Conservation (phyloP, 1,140 invertebrate genomes). For the Drosophila persimilis region DNA sequence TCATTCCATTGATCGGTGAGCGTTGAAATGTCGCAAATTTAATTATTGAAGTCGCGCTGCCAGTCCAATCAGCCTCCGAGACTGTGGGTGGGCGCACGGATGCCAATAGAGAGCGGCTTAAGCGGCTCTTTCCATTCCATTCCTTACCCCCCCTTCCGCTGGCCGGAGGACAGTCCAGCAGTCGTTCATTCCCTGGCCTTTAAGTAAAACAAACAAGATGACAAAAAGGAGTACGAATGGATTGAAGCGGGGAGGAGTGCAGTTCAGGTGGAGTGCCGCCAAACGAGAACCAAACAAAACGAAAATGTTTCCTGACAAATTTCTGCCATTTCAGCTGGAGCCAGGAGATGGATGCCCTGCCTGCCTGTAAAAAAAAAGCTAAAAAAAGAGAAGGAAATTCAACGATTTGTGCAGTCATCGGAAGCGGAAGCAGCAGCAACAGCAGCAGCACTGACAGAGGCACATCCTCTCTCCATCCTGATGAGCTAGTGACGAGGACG, state of each 20-base stretch:
- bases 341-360: slow-evolving; percentile 1
- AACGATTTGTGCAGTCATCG: slow-evolving; percentile 58
- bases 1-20: slow-evolving; percentile 62
- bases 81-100: slow-evolving; percentile 55
- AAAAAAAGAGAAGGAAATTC: slow-evolving; percentile 28
- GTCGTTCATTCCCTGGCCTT: slow-evolving; percentile 13
- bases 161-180: too few relatives aligned
- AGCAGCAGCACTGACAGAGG: slow-evolving; percentile 12
- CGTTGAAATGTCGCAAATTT: slow-evolving; percentile 68
- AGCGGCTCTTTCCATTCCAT: slow-evolving; percentile 11
- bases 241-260: neutral
- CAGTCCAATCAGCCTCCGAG: slow-evolving; percentile 18
- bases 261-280: slow-evolving; percentile 15
- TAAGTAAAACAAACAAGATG: slow-evolving; percentile 45
- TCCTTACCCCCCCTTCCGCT: neutral
- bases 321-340: slow-evolving; percentile 68
- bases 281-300: slow-evolving; percentile 50
- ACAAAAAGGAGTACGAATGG: slow-evolving; percentile 16
- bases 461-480: neutral
- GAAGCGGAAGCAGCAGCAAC: slow-evolving; percentile 40
- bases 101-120: slow-evolving; percentile 3
- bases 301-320: slow-evolving; percentile 60
- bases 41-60: slow-evolving; percentile 65
- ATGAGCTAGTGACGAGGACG: slow-evolving; percentile 39
- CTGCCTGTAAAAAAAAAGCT: slow-evolving; percentile 1